Conservation (phyloP, 1,140 invertebrate species). For the Ceratina australensis region DNA sequence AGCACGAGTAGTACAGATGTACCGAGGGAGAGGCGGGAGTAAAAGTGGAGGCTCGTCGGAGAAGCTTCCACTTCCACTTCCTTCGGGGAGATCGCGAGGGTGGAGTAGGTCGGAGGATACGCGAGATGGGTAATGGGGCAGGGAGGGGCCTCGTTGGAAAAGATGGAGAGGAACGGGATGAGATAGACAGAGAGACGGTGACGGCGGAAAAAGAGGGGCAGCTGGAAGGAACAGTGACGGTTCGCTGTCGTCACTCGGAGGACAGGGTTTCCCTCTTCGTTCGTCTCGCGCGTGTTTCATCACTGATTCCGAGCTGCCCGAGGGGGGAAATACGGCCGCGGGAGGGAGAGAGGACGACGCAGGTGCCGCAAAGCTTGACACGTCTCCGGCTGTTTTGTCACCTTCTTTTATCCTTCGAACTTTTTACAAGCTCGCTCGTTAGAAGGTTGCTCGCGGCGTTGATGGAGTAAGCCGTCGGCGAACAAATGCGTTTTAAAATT, state of each 20-base stretch:
- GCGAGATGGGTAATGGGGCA: slow-evolving; percentile 38
- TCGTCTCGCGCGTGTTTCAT: background rate
- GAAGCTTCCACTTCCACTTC: slow-evolving; percentile 16
- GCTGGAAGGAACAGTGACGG: slow-evolving; percentile 11
- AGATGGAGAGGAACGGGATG: slow-evolving; percentile 42
- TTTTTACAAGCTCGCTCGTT: slow-evolving; percentile 64
- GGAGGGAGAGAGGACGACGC: slow-evolving; percentile 60
- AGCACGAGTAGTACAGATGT: slow-evolving; percentile 39
- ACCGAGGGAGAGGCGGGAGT: slow-evolving; percentile 41
- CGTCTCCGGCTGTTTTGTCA: slow-evolving; percentile 69
- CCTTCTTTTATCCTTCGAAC: slow-evolving; percentile 64
- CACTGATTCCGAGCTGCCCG: background rate
- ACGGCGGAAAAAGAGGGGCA: slow-evolving; percentile 29
- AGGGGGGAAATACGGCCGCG: background rate
- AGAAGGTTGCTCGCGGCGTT: slow-evolving; percentile 58
- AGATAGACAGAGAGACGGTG: slow-evolving; percentile 53
- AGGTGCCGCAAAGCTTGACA: slow-evolving; percentile 71
- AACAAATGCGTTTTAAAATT: slow-evolving; percentile 65
- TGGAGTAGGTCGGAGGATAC: slow-evolving; percentile 17
- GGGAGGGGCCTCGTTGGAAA: slow-evolving; percentile 3
- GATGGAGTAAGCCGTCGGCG: slow-evolving; percentile 62
- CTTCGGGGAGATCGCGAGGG: background rate
- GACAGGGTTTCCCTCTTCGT: slow-evolving; percentile 18
- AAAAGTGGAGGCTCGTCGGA: slow-evolving; percentile 29
- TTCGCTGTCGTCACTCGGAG: slow-evolving; percentile 24